Evolutionary conservation across 2,113 vertebrate species (phyloP), one percentile per base, ranked within the genome.

Genomic region (Stegostoma tigrinum): DNA sequence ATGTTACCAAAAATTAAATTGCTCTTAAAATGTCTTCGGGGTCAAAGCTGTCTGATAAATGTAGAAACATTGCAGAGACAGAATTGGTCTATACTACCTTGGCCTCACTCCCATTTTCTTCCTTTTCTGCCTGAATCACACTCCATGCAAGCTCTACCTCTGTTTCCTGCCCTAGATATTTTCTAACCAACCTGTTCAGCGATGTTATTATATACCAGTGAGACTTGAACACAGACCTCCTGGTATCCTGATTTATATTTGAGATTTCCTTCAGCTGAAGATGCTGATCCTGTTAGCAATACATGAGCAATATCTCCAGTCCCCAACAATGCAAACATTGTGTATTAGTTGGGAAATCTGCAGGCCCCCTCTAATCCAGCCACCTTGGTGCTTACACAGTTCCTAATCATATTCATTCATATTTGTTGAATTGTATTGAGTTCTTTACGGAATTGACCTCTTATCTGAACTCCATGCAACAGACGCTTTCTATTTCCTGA

Each of bases 401-500:
- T 24, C 61, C 89, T 8, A 34, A 1, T n/a, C 55, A 64, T 14
- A 15, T 64, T 34, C 52, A 19, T 14, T 5, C 34, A 21, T 38
- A 19, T 42, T 38, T 24, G n/a, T 23, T 67, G 61, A 64, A n/a
- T 91, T 34, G 64, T 17, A 55, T 14, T 0, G 15, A 91, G 38
- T 38, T 83, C 38, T 42, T 83, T 38, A 83, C 38, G 5, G 80
- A 42, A 21, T 83, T 19, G 38, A 19, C 80, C 87, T 91, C 30
- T 64, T 91, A 91, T n/a, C 30, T 64, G 52, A 64, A n/a, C 4
- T 45, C 55, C 6, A 14, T 23, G 89, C 34, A 66, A 38, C 89
- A 66, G 89, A 38, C 34, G n/a, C 89, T 61, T 93, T 93, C 61
- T 67, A 61, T n/a, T 93, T 93, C 89, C 89, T 66, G 61, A 66